Base-by-base conservation (phyloP, 23 tunicate species). In the Botrylloides violaceus region DNA sequence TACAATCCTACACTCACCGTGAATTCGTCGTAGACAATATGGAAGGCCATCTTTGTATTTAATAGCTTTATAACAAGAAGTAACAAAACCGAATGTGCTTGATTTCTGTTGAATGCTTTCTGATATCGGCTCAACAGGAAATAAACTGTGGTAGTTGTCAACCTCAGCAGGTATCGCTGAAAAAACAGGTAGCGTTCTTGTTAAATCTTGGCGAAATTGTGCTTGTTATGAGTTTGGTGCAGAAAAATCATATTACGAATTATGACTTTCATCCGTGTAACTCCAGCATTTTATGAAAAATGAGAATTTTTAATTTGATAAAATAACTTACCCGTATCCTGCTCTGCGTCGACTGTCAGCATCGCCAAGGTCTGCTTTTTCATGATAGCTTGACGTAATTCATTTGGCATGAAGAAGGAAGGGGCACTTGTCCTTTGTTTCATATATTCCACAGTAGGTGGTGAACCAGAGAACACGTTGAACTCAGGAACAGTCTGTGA, bases 261-360 rank as follows among this genome's bases (percentile, higher is more conserved):
- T n/a, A n/a, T n/a, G n/a, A n/a, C n/a, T n/a, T n/a, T n/a, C n/a
- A n/a, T n/a, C n/a, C n/a, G n/a, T n/a, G n/a, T n/a, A n/a, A n/a
- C n/a, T n/a, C n/a, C n/a, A n/a, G n/a, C n/a, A n/a, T n/a, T n/a
- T n/a, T n/a, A n/a, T n/a, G n/a, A n/a, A n/a, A n/a, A n/a, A n/a
- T n/a, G n/a, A n/a, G n/a, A n/a, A n/a, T n/a, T n/a, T n/a, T n/a
- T n/a, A n/a, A n/a, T n/a, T n/a, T n/a, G n/a, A n/a, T n/a, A n/a
- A n/a, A 1, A 0, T 27, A n/a, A 62, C 66, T 73, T 36, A 87
- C 95, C 76, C 36, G 95, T 76, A 33, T 80, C 86, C 74, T 87
- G 95, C 70, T 87, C 95, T 6, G 86, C 59, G 66, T 87, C 95
- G 33, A 80, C 95, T 5, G 95, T 87, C 68, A 80, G n/a, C 95